Base-by-base conservation (phyloP, 2,888 invertebrate genomes). In the Microdon myrmicae region DNA sequence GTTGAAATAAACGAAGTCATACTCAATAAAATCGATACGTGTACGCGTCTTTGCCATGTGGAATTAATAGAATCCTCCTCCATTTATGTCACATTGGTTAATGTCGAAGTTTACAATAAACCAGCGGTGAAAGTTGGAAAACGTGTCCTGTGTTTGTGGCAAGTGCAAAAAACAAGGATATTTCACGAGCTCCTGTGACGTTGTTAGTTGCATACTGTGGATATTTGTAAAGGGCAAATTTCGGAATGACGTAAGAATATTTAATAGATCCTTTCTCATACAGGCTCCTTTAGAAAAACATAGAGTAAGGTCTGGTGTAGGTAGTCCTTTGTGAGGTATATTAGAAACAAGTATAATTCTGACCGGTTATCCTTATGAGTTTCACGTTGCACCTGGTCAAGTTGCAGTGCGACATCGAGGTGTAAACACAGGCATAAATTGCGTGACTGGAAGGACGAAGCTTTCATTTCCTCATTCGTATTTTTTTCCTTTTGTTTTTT, bases 211-310 rank as follows among this genome's bases (percentile, higher is more conserved):
- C 25, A 16, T 44, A 61, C 37, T 17, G 31, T 29, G 28, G 25
- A 44, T 53, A 37, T 48, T 41, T 61, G 49, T 61, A 61, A 55
- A 61, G 55, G 55, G 55, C 61, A 56, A 48, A 45, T 26, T 37
- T 39, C 49, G 61, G 55, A 56, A 56, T 61, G 61, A 61, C 61
- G 61, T 61, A 61, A 61, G 61, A 49, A 61, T 26, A 35, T 43
- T 28, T 16, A 43, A 35, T 13, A n/a, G n/a, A n/a, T n/a, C n/a
- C n/a, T n/a, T n/a, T n/a, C n/a, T n/a, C n/a, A n/a, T n/a, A n/a
- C n/a, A n/a, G n/a, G n/a, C n/a, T n/a, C n/a, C n/a, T n/a, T 12
- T 13, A 19, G 34, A 41, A 32, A 34, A 16, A 34, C 13, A 34
- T 9, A 6, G 7, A 9, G 17, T 19, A 16, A 14, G 10, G 35